Evolutionary conservation across 1,140 invertebrate species (phyloP), one percentile per base, ranked within the genome.

Genomic region (Microvelia longipes): DNA sequence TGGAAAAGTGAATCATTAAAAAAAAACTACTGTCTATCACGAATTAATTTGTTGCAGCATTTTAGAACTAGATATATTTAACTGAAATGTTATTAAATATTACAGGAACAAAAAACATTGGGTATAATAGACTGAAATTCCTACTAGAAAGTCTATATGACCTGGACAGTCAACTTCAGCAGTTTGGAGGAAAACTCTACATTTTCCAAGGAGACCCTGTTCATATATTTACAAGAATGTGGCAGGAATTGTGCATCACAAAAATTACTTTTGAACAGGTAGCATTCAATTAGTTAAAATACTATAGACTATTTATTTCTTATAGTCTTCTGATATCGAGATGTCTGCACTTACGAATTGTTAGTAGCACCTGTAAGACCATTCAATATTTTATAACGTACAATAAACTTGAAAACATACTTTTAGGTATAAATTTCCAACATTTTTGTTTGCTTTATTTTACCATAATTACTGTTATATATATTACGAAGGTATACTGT

Each of bases 131-230:
- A 5, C 84, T 88, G 82, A 80, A 84, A 25, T 90, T 88, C 75
- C 78, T 91, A n/a, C 75, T 90, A 30, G 88, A 90, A 75, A 85
- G 86, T 29, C 74, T 91, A 67, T 81, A 85, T 68, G 88, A 90
- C 77, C 76, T 91, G 29, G 84, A 90, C 75, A 74, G 77, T 5
- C 85, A 87, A 75, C 79, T 90, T 28, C 77, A 80, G 66, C 80
- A 81, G 73, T 72, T 81, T 69, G 86, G 86, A 61, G 86, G 84
- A 19, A 77, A 82, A 25, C 78, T 91, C 2, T 83, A 84, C 74
- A 81, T 90, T 67, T 79, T 88, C 14, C 79, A 83, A 73, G 88
- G 88, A 1, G 82, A 87, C 66, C 88, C 88, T 1, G 80, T 82
- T n/a, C 75, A 82, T 14, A 82, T 90, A 0, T 86, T 86, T 79